Percentiles rank a stretch among this genome's conserved stretches.
Conservation (phyloP, 2,797 vertebrate genomes). For the Coilia nasus region DNA sequence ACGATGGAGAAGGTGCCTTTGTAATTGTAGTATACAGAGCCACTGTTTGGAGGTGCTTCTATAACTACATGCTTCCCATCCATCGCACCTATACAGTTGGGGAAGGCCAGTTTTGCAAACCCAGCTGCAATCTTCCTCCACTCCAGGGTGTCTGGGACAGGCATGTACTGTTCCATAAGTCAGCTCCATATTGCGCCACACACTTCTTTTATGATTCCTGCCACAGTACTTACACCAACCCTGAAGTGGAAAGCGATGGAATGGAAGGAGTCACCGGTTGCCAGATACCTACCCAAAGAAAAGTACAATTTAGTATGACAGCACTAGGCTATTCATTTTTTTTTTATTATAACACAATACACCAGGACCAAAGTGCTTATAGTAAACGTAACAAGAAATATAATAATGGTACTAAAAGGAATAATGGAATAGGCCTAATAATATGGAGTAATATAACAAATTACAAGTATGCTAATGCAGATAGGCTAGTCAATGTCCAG, state of each 20-base stretch:
- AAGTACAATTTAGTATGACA: too few relatives aligned
- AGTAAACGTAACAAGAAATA: too few relatives aligned
- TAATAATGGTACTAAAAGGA: too few relatives aligned
- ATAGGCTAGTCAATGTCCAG: too few relatives aligned
- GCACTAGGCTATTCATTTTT: too few relatives aligned
- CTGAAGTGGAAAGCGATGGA: background rate
- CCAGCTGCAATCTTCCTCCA: background rate
- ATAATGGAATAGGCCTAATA: too few relatives aligned
- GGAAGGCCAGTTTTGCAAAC: background rate
- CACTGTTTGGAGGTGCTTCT: background rate
- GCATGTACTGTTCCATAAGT: background rate
- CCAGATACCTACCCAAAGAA: background rate
- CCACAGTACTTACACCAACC: background rate
- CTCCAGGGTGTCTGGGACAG: background rate
- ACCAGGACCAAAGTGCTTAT: too few relatives aligned
- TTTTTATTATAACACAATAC: too few relatives aligned
- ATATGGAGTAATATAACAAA: too few relatives aligned
- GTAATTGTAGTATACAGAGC: background rate
- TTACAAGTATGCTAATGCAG: too few relatives aligned
- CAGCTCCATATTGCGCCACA: background rate
- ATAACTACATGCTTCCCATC: constrained; percentile 7
- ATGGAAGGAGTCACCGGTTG: background rate
- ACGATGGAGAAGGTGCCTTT: constrained; percentile 9
- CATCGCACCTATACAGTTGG: constrained; percentile 16
- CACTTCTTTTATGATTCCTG: background rate